Evolutionary conservation across 2,797 vertebrate genomes (phyloP), one percentile per base, ranked within the genome.

Genomic region (Rhodeus uyekii): DNA sequence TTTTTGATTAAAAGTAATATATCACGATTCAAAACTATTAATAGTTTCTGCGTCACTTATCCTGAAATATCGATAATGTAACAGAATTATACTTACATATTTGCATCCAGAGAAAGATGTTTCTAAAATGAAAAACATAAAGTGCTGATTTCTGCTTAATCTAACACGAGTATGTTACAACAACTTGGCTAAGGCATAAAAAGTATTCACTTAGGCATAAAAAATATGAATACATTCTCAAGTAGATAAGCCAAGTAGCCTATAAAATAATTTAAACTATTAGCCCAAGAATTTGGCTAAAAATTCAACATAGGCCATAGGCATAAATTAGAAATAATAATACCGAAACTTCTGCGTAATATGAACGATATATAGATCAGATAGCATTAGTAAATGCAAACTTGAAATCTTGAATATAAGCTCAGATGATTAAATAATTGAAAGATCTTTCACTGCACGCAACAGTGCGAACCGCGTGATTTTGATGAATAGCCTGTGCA

Each of bases 91-190:
- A 42, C 8, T n/a, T 48, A 12, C 18, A 39, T 19, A 18, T 67
- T 78, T 50, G 32, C 36, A 64, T 78, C 46, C n/a, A 13, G 60
- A 36, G 58, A 42, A 77, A 77, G 60, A 29, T 13, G 4, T 39
- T 69, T 39, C 34, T 32, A 68, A n/a, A 80, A 71, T 46, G 2
- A 60, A 58, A 60, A 10, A 44, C 2, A 34, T 69, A 69, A 55
- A 55, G 9, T 32, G 44, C 1, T 12, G 4, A 42, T 34, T 19
- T 63, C 4, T 64, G 32, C 32, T 63, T 60, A 60, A 60, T 60
- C 27, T 29, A 6, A 60, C 10, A 60, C 14, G 5, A 14, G 13
- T 16, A 8, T 55, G n/a, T 38, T 53, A 53, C 22, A 16, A 6
- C 34, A 76, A 13, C n/a, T 39, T 39, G 8, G 10, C 19, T 44